A percentile compares a stretch with the other conserved stretches of the same genome.
Evolutionary conservation across 2,113 vertebrate genomes (phyloP).

Genomic region (Uropsilus gracilis): DNA sequence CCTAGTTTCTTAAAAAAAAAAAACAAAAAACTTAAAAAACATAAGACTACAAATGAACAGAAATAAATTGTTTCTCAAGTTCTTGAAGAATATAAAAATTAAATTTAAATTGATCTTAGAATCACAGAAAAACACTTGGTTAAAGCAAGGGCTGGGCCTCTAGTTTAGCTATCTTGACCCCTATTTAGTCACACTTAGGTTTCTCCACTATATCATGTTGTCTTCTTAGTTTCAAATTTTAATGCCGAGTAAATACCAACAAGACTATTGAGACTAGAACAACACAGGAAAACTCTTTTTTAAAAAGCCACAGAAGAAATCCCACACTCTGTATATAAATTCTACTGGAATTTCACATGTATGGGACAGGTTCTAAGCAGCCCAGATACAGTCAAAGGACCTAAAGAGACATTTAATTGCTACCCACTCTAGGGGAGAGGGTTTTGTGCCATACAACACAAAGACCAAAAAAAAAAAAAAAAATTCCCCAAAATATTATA

Average conservation of each 20-base stretch:
- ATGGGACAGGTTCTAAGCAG: neutral
- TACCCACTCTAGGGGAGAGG: neutral
- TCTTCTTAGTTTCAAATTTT: constrained; percentile 29
- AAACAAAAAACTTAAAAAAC: no score
- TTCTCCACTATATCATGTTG: neutral
- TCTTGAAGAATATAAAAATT: constrained; percentile 12
- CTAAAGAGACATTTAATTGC: neutral
- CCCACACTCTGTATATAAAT: neutral
- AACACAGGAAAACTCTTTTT: neutral
- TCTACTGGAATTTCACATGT: neutral
- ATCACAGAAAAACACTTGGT: neutral
- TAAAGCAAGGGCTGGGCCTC: neutral
- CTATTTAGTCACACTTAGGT: neutral
- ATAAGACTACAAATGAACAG: neutral
- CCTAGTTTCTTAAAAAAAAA: no score
- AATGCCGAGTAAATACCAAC: neutral
- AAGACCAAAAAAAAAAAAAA: neutral
- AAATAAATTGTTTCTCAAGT: neutral
- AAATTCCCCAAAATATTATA: neutral
- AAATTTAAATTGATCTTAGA: neutral
- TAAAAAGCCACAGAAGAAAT: neutral
- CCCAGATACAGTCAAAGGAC: neutral
- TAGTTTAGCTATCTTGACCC: neutral
- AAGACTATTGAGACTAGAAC: neutral
- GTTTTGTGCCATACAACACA: neutral